phyloP scores from a whole-genome alignment of 2,797 vertebrate genomes.

The Centropyge bicolor region DNA sequence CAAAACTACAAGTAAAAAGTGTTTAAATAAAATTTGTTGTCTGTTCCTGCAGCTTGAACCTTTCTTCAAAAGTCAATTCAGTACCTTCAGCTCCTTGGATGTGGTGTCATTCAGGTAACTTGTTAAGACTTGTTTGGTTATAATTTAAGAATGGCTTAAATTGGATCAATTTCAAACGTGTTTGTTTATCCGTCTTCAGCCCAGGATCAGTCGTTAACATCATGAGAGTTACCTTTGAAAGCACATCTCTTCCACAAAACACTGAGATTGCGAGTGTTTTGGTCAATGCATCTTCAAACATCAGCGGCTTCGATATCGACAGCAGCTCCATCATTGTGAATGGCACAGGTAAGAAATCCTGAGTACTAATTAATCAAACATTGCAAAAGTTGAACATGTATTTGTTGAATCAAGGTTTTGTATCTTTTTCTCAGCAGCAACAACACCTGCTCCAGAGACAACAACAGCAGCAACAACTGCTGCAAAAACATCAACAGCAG shows the following conservation, averaged over 20 bases:
- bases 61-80: constrained; percentile 15
- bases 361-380: neutral
- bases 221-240: neutral
- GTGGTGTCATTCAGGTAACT: constrained; percentile 54
- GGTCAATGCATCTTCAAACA: neutral
- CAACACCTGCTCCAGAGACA: too few species aligned
- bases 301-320: neutral
- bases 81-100: constrained; percentile 37
- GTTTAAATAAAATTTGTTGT: neutral
- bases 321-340: neutral
- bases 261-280: neutral
- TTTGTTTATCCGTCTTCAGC: neutral
- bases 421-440: neutral
- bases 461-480: too few species aligned
- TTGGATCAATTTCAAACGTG: neutral
- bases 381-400: neutral
- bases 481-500: too few species aligned
- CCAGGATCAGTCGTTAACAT: neutral
- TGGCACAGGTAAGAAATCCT: neutral
- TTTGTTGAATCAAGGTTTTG: neutral
- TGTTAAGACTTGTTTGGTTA: neutral
- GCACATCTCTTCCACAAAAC: neutral
- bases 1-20: neutral
- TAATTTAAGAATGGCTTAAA: neutral
- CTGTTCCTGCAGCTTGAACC: constrained; percentile 59